These are phyloP conservation scores for Halesus radiatus DNA, from an alignment of 1,140 invertebrate genomes.

Conservation along the genomic window DNA sequence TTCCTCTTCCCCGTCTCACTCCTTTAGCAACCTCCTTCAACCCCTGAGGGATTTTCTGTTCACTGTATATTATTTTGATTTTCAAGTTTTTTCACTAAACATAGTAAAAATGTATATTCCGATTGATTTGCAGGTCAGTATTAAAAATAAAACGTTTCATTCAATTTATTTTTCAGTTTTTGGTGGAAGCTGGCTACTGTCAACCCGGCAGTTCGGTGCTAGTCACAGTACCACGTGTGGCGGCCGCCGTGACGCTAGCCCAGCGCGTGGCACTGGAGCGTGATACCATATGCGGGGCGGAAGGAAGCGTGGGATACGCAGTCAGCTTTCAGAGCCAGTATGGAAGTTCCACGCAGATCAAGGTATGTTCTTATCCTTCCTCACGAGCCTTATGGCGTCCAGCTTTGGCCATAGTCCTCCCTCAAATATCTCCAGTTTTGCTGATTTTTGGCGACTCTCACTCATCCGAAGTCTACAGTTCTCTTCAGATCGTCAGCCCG, in stretches of 20 bases:
- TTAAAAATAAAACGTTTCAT: not conserved
- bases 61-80: too few relatives aligned
- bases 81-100: too few relatives aligned
- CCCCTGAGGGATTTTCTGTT: too few relatives aligned
- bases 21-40: too few relatives aligned
- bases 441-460: not conserved
- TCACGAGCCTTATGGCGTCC: not conserved
- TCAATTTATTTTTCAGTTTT: conserved; percentile 78
- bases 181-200: conserved; percentile 92
- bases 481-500: not conserved
- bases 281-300: conserved; percentile 77
- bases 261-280: conserved; percentile 92
- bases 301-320: conserved; percentile 91
- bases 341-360: conserved; percentile 83
- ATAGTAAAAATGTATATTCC: too few relatives aligned
- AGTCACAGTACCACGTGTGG: conserved; percentile 92
- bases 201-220: conserved; percentile 80
- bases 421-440: too few relatives aligned
- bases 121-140: too few relatives aligned
- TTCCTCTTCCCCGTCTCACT: too few relatives aligned
- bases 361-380: conserved; percentile 71
- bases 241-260: conserved; percentile 92
- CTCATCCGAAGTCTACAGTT: not conserved
- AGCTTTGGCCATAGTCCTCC: too few relatives aligned
- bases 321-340: conserved; percentile 92